phyloP scores from a whole-genome alignment of 2,113 vertebrate genomes.

The Scolopax mira region DNA sequence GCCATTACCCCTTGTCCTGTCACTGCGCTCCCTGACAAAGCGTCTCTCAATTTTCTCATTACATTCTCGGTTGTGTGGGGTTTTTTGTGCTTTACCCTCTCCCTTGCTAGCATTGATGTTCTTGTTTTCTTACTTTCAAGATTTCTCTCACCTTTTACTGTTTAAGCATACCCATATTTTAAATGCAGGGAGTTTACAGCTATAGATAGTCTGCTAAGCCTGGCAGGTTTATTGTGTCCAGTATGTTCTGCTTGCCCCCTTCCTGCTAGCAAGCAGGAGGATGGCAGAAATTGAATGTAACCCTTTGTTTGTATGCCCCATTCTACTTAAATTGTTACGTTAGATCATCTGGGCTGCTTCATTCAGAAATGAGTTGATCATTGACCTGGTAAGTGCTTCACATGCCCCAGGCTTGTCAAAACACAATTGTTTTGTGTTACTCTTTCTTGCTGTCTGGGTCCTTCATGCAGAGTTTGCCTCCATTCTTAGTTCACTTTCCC shows the following conservation, averaged over 20 bases:
- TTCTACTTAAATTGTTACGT: neutral
- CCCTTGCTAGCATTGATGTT: neutral
- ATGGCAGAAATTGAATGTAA: neutral
- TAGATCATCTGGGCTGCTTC: neutral
- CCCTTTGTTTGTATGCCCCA: neutral
- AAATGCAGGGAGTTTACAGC: neutral
- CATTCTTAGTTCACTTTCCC: neutral
- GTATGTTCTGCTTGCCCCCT: neutral
- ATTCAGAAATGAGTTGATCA: neutral
- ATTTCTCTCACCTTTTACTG: neutral
- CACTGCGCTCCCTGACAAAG: too few species aligned
- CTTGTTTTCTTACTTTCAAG: neutral
- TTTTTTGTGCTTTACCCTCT: neutral
- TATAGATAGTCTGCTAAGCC: neutral
- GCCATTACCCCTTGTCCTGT: too few species aligned
- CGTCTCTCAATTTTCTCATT: neutral
- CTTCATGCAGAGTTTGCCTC: neutral
- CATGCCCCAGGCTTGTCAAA: neutral
- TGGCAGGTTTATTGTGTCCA: neutral
- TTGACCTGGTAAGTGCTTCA: neutral
- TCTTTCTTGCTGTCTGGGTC: neutral
- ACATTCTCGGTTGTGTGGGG: rapidly evolving
- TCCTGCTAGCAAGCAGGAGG: neutral
- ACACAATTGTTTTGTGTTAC: neutral
- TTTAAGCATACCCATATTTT: neutral